Evolutionary conservation across 1,140 invertebrate genomes (phyloP).

Genomic region (Colletes gigas): DNA sequence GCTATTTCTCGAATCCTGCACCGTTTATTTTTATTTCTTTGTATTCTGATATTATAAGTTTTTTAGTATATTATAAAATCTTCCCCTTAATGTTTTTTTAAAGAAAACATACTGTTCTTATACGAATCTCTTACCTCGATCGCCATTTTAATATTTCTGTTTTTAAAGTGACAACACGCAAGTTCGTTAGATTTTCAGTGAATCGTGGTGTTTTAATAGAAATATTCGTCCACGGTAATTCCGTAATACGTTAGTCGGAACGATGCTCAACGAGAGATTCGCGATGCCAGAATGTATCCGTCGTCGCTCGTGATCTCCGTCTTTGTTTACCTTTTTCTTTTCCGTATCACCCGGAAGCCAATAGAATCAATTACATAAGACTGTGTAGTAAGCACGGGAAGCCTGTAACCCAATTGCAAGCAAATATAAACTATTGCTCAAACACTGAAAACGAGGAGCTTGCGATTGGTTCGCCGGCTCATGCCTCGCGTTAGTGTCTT

Average conservation of each 20-base stretch:
- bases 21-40: too few relatives aligned
- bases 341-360: conserved; percentile 16
- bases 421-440: conserved; percentile 62
- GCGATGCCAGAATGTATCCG: conserved; percentile 26
- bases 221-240: not conserved
- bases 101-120: too few relatives aligned
- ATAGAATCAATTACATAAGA: conserved; percentile 60
- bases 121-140: too few relatives aligned
- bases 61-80: too few relatives aligned
- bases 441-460: conserved; percentile 54
- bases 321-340: not conserved
- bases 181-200: too few relatives aligned
- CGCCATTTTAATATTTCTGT: too few relatives aligned
- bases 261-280: not conserved
- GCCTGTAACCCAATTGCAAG: conserved; percentile 52
- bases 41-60: too few relatives aligned
- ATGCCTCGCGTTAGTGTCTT: conserved; percentile 63
- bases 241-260: not conserved
- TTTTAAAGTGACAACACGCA: too few relatives aligned
- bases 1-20: too few relatives aligned
- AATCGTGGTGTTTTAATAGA: too few relatives aligned
- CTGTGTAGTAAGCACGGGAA: conserved; percentile 47
- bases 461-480: conserved; percentile 63
- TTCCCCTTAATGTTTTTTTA: too few relatives aligned
- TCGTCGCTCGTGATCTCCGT: conserved; percentile 14